These are phyloP conservation scores for Neria commutata DNA, from an alignment of 2,888 invertebrate genomes.

Conservation along the genomic window DNA sequence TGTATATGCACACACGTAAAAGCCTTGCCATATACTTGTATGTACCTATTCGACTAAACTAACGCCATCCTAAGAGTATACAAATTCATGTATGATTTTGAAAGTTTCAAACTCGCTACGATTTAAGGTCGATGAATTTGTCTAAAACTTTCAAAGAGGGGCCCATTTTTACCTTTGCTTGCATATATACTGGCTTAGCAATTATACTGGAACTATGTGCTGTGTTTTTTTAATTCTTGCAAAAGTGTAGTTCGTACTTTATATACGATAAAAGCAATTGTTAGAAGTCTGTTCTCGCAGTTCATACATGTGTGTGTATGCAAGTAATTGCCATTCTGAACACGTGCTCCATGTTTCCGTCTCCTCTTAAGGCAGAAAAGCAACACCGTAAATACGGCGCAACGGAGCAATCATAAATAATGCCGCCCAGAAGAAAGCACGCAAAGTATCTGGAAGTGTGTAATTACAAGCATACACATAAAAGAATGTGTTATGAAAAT, in stretches of 20 bases:
- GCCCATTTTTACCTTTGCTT: slow-evolving; percentile 49
- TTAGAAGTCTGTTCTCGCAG: not conserved
- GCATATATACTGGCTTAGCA: no score
- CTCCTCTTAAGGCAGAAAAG: no score
- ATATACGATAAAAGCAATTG: not conserved
- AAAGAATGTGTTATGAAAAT: no score
- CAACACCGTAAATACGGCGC: no score
- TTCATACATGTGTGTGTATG: not conserved
- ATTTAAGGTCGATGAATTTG: slow-evolving; percentile 18
- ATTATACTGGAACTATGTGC: no score
- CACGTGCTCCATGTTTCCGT: no score
- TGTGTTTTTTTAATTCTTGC: slow-evolving; percentile 20
- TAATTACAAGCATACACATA: no score
- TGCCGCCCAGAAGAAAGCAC: no score
- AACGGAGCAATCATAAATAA: no score
- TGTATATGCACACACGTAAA: no score
- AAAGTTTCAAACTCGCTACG: not conserved
- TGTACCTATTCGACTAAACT: not conserved
- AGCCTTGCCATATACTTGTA: no score
- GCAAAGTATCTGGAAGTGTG: no score
- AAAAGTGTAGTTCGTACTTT: not conserved
- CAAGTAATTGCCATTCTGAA: not conserved
- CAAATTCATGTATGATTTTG: not conserved
- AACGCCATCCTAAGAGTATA: not conserved
- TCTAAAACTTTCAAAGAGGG: slow-evolving; percentile 50